These are phyloP conservation scores for Pipistrellus nathusii DNA, from an alignment of 2,797 vertebrate species.

Conservation along the genomic window DNA sequence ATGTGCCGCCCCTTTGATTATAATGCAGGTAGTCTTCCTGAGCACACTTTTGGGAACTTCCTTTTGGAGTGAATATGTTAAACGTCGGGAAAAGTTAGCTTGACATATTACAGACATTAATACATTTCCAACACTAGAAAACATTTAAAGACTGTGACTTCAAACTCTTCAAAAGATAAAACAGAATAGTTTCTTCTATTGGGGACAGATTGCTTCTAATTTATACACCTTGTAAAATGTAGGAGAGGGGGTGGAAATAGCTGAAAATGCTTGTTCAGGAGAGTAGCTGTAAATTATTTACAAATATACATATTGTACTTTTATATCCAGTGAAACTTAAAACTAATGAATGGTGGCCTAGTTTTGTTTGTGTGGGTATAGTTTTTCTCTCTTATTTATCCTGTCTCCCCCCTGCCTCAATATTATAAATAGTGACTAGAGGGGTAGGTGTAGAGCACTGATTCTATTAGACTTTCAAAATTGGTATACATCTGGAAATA, in stretches of 20 bases:
- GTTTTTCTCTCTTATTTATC: not conserved
- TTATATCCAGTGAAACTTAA: slow-evolving; percentile 12
- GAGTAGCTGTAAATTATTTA: not conserved
- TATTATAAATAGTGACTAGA: slow-evolving; percentile 8
- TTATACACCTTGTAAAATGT: not conserved
- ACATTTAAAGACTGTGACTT: not conserved
- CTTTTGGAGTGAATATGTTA: not conserved
- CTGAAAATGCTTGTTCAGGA: not conserved
- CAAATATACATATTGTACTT: not conserved
- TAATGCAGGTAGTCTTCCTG: not conserved
- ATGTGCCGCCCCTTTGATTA: not conserved
- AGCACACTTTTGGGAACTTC: not conserved
- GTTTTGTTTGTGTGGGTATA: not conserved
- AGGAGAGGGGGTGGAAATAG: not conserved
- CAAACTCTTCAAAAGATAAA: not conserved
- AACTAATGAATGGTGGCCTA: not conserved
- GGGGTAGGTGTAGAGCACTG: not conserved
- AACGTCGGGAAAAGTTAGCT: not conserved
- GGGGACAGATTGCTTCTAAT: not conserved
- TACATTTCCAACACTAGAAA: slow-evolving; percentile 38
- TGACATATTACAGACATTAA: not conserved
- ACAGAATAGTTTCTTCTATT: not conserved
- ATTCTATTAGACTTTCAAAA: slow-evolving; percentile 37
- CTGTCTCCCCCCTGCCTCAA: not conserved
- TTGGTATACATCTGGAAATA: slow-evolving; percentile 30